These are phyloP conservation scores for Dicyrtoma fusca DNA, from an alignment of 2,888 invertebrate species.

Conservation along the genomic window DNA sequence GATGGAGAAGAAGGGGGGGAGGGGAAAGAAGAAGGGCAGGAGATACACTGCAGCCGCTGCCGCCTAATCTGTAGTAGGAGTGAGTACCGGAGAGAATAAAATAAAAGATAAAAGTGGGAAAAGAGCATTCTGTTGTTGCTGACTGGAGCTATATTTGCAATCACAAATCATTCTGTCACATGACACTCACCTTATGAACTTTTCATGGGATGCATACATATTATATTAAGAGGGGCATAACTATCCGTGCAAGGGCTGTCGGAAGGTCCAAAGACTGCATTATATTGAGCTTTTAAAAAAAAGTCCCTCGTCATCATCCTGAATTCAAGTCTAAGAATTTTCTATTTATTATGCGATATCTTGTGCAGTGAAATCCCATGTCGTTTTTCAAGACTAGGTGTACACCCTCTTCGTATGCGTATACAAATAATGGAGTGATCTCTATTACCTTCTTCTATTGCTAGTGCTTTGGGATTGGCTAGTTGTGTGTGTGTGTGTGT, in stretches of 20 bases:
- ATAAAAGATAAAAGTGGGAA: background rate
- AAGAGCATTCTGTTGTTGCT: constrained; percentile 20
- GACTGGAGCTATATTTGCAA: constrained; percentile 32
- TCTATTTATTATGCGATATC: constrained; percentile 24
- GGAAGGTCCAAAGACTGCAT: background rate
- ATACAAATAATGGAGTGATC: no score
- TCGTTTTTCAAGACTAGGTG: no score
- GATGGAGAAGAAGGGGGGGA: background rate
- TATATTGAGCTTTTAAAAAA: constrained; percentile 17
- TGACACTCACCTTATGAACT: constrained; percentile 35
- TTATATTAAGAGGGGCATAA: background rate
- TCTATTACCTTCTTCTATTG: no score
- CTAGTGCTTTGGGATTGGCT: no score
- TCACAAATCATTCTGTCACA: constrained; percentile 30
- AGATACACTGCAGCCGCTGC: background rate
- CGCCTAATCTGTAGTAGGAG: background rate
- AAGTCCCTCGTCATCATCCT: constrained; percentile 24
- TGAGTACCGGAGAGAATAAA: background rate
- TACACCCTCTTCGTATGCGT: no score
- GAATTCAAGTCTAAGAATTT: constrained; percentile 19
- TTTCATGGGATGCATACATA: constrained; percentile 19
- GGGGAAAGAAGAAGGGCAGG: background rate
- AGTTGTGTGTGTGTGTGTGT: background rate
- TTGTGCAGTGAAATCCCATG: no score
- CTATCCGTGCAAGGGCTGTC: no score